Conservation (phyloP, 2,888 invertebrate genomes). For the Hypselothyrea guttata region DNA sequence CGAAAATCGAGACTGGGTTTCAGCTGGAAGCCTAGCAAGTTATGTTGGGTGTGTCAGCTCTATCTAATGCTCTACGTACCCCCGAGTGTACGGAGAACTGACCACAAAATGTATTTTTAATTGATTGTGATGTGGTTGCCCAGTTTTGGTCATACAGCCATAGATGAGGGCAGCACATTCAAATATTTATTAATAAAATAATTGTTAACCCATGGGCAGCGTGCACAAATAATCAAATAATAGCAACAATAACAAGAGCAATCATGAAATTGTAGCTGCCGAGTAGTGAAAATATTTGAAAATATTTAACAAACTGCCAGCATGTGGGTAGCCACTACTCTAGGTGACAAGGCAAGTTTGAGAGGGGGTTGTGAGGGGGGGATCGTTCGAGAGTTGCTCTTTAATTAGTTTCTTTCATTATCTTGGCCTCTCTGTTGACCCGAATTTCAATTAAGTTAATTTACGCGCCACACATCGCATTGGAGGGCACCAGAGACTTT, state of each 20-base stretch:
- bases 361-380: too few species aligned
- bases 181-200: constrained; percentile 75
- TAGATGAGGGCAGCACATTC: constrained; percentile 68
- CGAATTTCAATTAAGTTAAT: constrained; percentile 83
- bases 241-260: constrained; percentile 33
- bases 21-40: constrained; percentile 10
- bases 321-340: constrained; percentile 48
- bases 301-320: constrained; percentile 57
- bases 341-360: not conserved
- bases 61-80: not conserved
- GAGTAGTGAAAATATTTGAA: constrained; percentile 68
- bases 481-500: constrained; percentile 33
- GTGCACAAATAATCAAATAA: constrained; percentile 63
- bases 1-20: too few species aligned
- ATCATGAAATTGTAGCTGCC: constrained; percentile 36
- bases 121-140: constrained; percentile 67
- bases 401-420: constrained; percentile 82
- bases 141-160: constrained; percentile 35
- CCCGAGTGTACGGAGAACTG: constrained; percentile 25
- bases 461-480: constrained; percentile 70
- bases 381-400: constrained; percentile 72
- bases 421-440: constrained; percentile 83
- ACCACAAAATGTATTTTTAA: constrained; percentile 75
- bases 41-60: not conserved
- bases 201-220: constrained; percentile 59